phyloP scores from a whole-genome alignment of 2,888 invertebrate genomes.

The Megalurothrips usitatus region DNA sequence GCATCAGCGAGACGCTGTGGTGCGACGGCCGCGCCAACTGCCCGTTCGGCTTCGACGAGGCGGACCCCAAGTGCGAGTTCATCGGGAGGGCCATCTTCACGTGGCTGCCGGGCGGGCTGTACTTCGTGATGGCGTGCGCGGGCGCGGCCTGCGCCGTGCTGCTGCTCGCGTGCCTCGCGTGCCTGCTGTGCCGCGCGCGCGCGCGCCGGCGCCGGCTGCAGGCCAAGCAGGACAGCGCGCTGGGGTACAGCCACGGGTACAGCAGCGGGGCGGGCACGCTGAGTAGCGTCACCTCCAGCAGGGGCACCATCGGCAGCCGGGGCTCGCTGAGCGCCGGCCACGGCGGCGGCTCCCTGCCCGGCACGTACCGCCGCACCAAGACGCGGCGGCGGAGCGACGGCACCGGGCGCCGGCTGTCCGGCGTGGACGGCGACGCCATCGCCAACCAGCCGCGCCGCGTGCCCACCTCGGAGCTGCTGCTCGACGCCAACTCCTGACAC shows the following conservation, averaged over 20 bases:
- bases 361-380: slow-evolving; percentile 11
- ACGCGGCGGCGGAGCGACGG: slow-evolving; percentile 8
- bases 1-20: slow-evolving; percentile 69
- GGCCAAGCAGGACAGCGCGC: slow-evolving; percentile 34
- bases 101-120: slow-evolving; percentile 30
- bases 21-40: slow-evolving; percentile 67
- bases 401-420: neutral
- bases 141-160: slow-evolving; percentile 30
- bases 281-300: slow-evolving; percentile 33
- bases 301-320: slow-evolving; percentile 35
- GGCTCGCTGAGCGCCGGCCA: slow-evolving; percentile 36
- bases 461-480: slow-evolving; percentile 65
- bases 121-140: slow-evolving; percentile 31
- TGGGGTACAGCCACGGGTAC: slow-evolving; percentile 26
- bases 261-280: slow-evolving; percentile 17
- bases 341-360: slow-evolving; percentile 32
- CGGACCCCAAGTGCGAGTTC: slow-evolving; percentile 59
- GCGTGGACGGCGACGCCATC: slow-evolving; percentile 32
- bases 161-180: slow-evolving; percentile 4
- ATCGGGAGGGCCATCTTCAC: slow-evolving; percentile 40
- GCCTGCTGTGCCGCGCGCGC: slow-evolving; percentile 10
- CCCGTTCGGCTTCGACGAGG: slow-evolving; percentile 66
- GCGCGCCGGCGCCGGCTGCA: slow-evolving; percentile 33
- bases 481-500: slow-evolving; percentile 76
- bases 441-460: slow-evolving; percentile 48